Percentiles rank a stretch among this genome's conserved stretches.
These are phyloP conservation scores for Paramormyrops kingsleyae DNA, from an alignment of 2,113 vertebrate genomes.

Conservation along the genomic window DNA sequence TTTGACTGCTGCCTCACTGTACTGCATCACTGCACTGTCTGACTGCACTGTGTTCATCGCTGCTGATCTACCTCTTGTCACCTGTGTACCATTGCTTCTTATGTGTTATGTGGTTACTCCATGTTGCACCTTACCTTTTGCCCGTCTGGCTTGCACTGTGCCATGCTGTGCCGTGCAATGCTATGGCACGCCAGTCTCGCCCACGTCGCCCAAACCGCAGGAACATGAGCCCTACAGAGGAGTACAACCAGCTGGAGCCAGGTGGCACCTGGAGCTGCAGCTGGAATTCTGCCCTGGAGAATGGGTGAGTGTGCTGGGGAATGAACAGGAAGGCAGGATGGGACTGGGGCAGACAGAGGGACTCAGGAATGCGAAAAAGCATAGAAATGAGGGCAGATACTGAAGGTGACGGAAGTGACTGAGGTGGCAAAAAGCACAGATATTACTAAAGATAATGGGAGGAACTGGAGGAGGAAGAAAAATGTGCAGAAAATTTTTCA, in stretches of 20 bases:
- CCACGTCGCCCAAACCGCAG: constrained; percentile 58
- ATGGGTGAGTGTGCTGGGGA: constrained; percentile 37
- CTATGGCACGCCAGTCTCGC: constrained; percentile 53
- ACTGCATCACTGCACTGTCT: not conserved
- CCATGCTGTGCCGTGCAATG: not conserved
- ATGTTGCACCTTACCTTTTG: not conserved
- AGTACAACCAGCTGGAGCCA: constrained; percentile 17
- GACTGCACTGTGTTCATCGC: not conserved
- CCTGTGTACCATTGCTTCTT: not conserved
- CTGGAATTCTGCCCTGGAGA: constrained; percentile 14
- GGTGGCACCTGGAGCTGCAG: constrained; percentile 23
- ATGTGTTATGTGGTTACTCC: not conserved
- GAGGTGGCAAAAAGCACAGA: not conserved
- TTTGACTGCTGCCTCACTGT: not conserved
- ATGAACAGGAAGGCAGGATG: not conserved
- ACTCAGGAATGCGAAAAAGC: not conserved
- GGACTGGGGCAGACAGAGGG: not conserved
- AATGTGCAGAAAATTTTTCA: not conserved
- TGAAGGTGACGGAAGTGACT: not conserved
- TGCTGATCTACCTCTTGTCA: not conserved
- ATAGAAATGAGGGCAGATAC: not conserved
- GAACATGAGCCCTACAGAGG: constrained; percentile 22
- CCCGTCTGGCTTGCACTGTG: not conserved
- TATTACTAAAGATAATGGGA: not conserved
- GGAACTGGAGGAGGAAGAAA: not conserved